These are phyloP conservation scores for Lycophotia porphyrea DNA, from an alignment of 2,888 invertebrate species.

Conservation along the genomic window DNA sequence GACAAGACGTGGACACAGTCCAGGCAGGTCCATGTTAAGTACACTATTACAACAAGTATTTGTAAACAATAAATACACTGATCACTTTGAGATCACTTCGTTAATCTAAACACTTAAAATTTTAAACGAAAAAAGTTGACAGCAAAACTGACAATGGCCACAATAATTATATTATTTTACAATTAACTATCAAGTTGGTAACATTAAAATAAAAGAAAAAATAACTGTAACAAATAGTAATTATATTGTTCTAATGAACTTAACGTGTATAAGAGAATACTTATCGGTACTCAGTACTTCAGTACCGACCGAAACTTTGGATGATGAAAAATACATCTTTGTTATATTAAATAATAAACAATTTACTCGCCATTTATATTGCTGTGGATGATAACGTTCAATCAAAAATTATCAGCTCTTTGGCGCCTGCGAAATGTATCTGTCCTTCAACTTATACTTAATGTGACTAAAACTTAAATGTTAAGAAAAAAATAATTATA, in stretches of 20 bases:
- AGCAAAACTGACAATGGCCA: slow-evolving; percentile 85
- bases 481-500: slow-evolving; percentile 78
- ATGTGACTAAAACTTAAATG: slow-evolving; percentile 86
- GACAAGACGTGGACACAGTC: slow-evolving; percentile 42
- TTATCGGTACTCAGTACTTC: slow-evolving; percentile 56
- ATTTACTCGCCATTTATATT: slow-evolving; percentile 62
- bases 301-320: slow-evolving; percentile 70
- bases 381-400: slow-evolving; percentile 43
- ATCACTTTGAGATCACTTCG: slow-evolving; percentile 89
- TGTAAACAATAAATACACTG: slow-evolving; percentile 89
- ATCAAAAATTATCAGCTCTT: slow-evolving; percentile 80
- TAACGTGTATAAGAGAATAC: slow-evolving; percentile 67
- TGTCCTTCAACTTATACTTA: slow-evolving; percentile 83
- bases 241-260: slow-evolving; percentile 70
- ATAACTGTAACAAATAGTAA: slow-evolving; percentile 77
- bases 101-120: slow-evolving; percentile 86
- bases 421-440: slow-evolving; percentile 82
- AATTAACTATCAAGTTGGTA: slow-evolving; percentile 83
- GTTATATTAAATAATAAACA: slow-evolving; percentile 60
- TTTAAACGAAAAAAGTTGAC: slow-evolving; percentile 81
- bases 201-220: slow-evolving; percentile 81
- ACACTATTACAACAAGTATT: slow-evolving; percentile 84
- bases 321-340: slow-evolving; percentile 65
- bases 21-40: slow-evolving; percentile 79
- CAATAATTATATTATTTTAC: slow-evolving; percentile 79